phyloP scores from a whole-genome alignment of 2,797 vertebrate species.

The Lerista edwardsae region DNA sequence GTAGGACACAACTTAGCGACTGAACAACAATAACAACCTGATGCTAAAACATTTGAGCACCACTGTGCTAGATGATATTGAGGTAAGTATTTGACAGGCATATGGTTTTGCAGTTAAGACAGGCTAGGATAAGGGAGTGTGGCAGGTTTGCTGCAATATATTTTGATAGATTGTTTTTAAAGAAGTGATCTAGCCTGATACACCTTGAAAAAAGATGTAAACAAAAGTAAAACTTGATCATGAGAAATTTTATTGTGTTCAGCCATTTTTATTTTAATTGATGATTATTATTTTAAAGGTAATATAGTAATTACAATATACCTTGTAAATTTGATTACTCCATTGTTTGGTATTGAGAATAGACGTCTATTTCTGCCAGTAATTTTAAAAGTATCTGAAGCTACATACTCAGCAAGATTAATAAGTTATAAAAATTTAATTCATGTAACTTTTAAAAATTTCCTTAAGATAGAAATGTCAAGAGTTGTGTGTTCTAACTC shows the following conservation, averaged over 20 bases:
- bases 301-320: not conserved
- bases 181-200: not conserved
- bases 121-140: not conserved
- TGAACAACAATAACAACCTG: too few species aligned
- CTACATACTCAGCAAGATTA: not conserved
- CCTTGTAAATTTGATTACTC: not conserved
- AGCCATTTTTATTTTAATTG: not conserved
- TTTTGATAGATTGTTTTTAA: not conserved
- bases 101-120: not conserved
- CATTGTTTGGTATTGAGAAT: not conserved
- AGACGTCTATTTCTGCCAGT: not conserved
- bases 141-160: not conserved
- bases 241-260: not conserved
- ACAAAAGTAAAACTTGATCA: not conserved
- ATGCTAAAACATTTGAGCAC: too few species aligned
- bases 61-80: not conserved
- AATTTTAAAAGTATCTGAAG: not conserved
- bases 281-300: not conserved
- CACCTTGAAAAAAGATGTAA: not conserved
- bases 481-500: not conserved
- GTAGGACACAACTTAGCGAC: too few species aligned
- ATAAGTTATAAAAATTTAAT: too few species aligned
- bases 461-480: not conserved
- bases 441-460: too few species aligned
- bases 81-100: not conserved